Evolutionary conservation across 2,113 vertebrate genomes (phyloP).

Genomic region (Chaetodon trifascialis): DNA sequence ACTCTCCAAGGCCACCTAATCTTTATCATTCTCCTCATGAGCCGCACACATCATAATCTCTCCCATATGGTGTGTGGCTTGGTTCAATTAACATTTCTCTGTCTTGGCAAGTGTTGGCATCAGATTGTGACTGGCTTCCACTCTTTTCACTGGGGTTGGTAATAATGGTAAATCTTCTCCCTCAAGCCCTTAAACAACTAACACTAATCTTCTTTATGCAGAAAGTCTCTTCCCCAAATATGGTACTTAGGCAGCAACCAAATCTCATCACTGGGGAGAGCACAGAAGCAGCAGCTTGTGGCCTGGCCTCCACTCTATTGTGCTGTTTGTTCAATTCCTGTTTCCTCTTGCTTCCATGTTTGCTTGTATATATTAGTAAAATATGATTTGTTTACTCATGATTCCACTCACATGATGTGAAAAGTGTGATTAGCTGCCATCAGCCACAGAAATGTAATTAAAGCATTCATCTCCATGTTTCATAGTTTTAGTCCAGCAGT

Average conservation of each 20-base stretch:
- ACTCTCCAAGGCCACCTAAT: conserved; percentile 72
- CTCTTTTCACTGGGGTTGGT: conserved; percentile 77
- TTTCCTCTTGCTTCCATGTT: not conserved
- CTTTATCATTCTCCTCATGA: conserved; percentile 77
- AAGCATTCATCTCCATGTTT: not conserved
- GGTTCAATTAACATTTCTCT: conserved; percentile 79
- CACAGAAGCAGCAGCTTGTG: conserved; percentile 52
- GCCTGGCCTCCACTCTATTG: conserved; percentile 24
- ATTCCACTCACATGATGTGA: not conserved
- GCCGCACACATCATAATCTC: conserved; percentile 77
- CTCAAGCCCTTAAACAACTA: conserved; percentile 82
- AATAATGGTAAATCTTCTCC: conserved; percentile 84
- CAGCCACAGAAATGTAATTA: not conserved
- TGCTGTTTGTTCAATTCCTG: conserved; percentile 14
- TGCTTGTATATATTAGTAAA: conserved; percentile 1
- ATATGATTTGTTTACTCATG: conserved; percentile 21
- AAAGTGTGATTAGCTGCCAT: not conserved
- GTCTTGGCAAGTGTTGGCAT: conserved; percentile 62
- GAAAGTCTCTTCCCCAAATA: conserved; percentile 84
- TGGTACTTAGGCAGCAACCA: conserved; percentile 75
- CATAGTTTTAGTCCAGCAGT: not conserved
- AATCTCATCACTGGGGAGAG: conserved; percentile 64
- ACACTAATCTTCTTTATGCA: conserved; percentile 89
- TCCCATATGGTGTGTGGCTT: conserved; percentile 83
- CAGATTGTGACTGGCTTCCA: conserved; percentile 80